These are phyloP conservation scores for Bedellia somnulentella DNA, from an alignment of 2,888 invertebrate species.

Conservation along the genomic window DNA sequence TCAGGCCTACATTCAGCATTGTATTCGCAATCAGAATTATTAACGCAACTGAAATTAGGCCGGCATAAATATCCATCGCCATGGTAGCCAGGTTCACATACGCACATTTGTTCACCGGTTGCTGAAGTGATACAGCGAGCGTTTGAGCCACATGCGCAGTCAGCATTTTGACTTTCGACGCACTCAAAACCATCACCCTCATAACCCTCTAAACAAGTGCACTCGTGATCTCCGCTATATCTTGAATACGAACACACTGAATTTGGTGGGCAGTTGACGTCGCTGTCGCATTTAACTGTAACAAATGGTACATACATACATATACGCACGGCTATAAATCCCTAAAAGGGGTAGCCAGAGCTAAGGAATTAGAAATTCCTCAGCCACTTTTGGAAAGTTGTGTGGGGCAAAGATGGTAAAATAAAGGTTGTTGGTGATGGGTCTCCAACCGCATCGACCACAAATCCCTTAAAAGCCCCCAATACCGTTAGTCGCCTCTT, in stretches of 20 bases:
- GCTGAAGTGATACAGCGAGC: constrained; percentile 76
- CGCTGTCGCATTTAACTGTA: constrained; percentile 72
- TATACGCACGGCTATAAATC: too few species aligned
- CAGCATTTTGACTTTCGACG: constrained; percentile 56
- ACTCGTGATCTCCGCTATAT: constrained; percentile 59
- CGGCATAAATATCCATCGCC: constrained; percentile 82
- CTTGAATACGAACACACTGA: constrained; percentile 73
- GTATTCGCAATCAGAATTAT: constrained; percentile 67
- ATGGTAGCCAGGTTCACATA: constrained; percentile 77
- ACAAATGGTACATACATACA: too few species aligned
- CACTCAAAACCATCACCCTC: constrained; percentile 83
- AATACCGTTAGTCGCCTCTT: too few species aligned
- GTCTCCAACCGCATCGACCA: too few species aligned
- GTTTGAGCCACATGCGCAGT: constrained; percentile 67
- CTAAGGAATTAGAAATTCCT: too few species aligned
- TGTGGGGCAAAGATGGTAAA: too few species aligned
- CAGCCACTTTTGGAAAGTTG: too few species aligned
- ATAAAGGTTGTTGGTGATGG: too few species aligned
- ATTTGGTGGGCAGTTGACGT: constrained; percentile 79
- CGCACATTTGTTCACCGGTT: constrained; percentile 68
- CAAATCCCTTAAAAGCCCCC: too few species aligned
- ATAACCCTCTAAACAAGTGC: constrained; percentile 82
- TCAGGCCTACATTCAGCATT: constrained; percentile 75
- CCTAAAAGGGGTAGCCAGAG: too few species aligned
- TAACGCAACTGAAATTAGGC: constrained; percentile 66